Evolutionary conservation across 2,888 invertebrate genomes (phyloP), one percentile per base, ranked within the genome.

Genomic region (Pycnomerus fuliginosus): DNA sequence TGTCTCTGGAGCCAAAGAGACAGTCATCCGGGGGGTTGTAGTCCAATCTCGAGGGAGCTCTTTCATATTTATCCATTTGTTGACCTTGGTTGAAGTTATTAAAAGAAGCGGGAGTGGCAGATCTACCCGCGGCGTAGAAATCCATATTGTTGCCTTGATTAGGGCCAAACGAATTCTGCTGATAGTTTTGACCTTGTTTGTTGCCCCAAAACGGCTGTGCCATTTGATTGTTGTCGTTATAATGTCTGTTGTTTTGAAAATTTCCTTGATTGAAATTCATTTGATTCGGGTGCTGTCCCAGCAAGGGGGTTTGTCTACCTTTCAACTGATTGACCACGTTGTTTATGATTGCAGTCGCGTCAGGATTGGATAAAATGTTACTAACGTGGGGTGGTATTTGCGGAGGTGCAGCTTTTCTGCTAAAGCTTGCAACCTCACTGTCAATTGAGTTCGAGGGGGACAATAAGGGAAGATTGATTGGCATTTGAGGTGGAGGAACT

Each of bases 241-340:
- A 20, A 20, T 20, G 20, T 8, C 8, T 4, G n/a, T n/a, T n/a
- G n/a, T n/a, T n/a, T n/a, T n/a, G n/a, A n/a, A n/a, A n/a, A n/a
- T n/a, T n/a, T n/a, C n/a, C n/a, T n/a, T n/a, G n/a, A n/a, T n/a
- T n/a, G n/a, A n/a, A n/a, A n/a, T n/a, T n/a, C 20, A 5, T 4
- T 20, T 20, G 20, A 8, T 20, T 20, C 20, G 20, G 20, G 5
- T 4, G 8, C 4, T 4, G 20, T 5, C 4, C 20, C 5, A 8
- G 20, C 20, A 8, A 4, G 12, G 28, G 28, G 8, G 13, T 13
- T 8, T 40, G 29, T 8, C 15, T 13, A 4, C 27, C 25, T 17
- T 52, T 52, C 3, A 53, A 39, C 24, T 55, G 52, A 16, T 34
- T 52, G 7, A 57, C 54, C 1, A 56, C 55, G 11, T 44, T 45